Evolutionary conservation across 2,113 vertebrate species (phyloP), one percentile per base, ranked within the genome.

Genomic region (Philantomba maxwellii): DNA sequence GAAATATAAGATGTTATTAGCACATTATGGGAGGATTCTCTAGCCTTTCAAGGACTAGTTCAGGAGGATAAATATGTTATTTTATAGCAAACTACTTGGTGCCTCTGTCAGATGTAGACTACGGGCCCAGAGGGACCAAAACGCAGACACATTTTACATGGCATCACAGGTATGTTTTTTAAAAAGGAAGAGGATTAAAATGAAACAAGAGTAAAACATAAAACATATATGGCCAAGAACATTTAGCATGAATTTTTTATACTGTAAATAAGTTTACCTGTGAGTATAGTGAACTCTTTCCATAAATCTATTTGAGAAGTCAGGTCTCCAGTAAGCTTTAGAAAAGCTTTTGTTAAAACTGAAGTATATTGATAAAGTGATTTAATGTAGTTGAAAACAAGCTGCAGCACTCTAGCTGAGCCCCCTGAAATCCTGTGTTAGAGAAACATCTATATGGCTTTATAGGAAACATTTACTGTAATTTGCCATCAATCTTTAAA

Each of bases 321-420:
- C 83, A 98, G 88, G 86, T 93, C 94, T 96, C 87, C 81, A 82
- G 66, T 89, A 97, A 95, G 53, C 87, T 98, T 97, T 97, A 94
- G 88, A 98, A 98, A 91, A 96, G 51, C 83, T 97, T 98, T 98
- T 98, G 98, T 98, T 98, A 98, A 98, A 97, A 98, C 93, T 97
- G 96, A 97, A 98, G 95, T 96, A 97, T 96, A 98, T 96, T 97
- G 98, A 98, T 88, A 98, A 98, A 98, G 96, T 97, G 73, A 98
- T 98, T 98, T 97, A 98, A 98, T 85, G 95, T 89, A 97, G 93
- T 92, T 93, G 90, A 98, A 96, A 97, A 97, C 80, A 97, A 97
- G 96, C 89, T 98, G 92, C 64, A 96, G 93, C n/a, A 97, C 93
- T 95, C n/a, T 93, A 93, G 92, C 77, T 94, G 83, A 82, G 94